Evolutionary conservation across 2,113 vertebrate species (phyloP), one percentile per base, ranked within the genome.

Genomic region (Vulpes lagopus): DNA sequence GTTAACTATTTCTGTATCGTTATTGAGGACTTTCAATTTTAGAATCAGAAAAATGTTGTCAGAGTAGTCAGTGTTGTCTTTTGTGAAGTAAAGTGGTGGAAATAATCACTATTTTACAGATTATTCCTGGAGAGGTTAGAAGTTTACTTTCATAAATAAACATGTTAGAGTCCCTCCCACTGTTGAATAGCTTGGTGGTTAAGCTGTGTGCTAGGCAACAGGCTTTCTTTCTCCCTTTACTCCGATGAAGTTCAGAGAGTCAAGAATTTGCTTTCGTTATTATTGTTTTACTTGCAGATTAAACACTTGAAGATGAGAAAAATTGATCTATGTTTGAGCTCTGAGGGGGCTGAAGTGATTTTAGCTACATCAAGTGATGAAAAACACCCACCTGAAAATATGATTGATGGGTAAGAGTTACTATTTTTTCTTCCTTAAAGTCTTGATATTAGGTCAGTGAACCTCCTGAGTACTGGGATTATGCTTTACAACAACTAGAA

Each of bases 351-450:
- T 1, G 98, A 98, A 91, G 96, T 99, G 59, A 98, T 99, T 32
- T 97, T 99, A 78, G 99, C 99, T 92, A 98, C 99, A 14, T 99
- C 99, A 89, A 98, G 99, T 96, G 99, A 99, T 96, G 99, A 99
- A 88, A 99, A 98, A 94, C 98, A 99, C 76, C 99, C 99, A 0
- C 99, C 99, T 57, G 99, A 99, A 98, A 99, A 99, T 98, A 98
- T 99, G 10, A 98, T 98, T 16, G 99, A 99, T 96, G 99, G 99
- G 99, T 99, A 96, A 99, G 99, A 87, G 57, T 69, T 64, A 64
- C 32, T 74, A 6, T 38, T 49, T 10, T 86, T 80, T 76, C 16
- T 83, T 84, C 9, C 23, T 93, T 87, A 49, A 73, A 60, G 73
- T 35, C 38, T 96, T 94, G 17, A 4, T 64, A 67, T 82, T 91